phyloP scores from a whole-genome alignment of 2,113 vertebrate species.

The Dipodomys merriami region DNA sequence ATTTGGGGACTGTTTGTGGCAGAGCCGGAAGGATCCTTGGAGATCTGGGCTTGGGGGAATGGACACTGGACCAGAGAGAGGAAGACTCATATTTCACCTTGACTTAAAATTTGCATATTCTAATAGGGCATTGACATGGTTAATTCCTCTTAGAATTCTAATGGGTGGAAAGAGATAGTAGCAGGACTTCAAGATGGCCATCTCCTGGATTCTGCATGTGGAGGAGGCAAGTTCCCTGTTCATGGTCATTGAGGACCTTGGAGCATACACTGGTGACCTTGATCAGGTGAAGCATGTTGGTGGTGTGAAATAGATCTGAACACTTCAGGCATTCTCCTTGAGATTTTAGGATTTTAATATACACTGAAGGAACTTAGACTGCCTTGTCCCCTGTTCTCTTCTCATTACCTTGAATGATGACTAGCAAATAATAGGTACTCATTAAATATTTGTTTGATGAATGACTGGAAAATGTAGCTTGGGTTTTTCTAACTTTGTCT shows the following conservation, averaged over 20 bases:
- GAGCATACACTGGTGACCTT: neutral
- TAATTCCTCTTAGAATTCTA: neutral
- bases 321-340: neutral
- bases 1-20: neutral
- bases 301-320: neutral
- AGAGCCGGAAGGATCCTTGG: neutral
- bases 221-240: neutral
- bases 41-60: neutral
- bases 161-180: neutral
- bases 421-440: neutral
- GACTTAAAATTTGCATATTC: neutral
- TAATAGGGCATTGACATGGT: neutral
- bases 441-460: conserved; percentile 11
- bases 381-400: neutral
- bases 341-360: neutral
- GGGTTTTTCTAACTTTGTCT: neutral
- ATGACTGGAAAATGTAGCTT: neutral
- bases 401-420: neutral
- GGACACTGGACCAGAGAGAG: neutral
- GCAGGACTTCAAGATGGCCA: neutral
- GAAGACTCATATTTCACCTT: neutral
- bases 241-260: too few species aligned
- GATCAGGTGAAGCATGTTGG: rapidly evolving
- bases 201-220: neutral
- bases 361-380: neutral